Base-by-base conservation (phyloP, 2,113 vertebrate species). In the Callocephalon fimbriatum region DNA sequence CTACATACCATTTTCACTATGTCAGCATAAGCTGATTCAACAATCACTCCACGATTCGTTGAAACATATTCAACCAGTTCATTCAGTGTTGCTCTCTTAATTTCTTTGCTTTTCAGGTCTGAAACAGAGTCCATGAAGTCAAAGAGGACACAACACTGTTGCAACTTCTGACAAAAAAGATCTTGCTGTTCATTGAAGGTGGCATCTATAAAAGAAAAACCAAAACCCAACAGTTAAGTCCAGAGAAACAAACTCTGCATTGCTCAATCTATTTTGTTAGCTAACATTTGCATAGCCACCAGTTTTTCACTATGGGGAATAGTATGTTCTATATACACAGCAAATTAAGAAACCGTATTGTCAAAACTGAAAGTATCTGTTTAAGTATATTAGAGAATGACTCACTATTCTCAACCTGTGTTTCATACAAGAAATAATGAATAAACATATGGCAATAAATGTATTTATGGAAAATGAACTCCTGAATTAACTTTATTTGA, bases 51-150 rank as follows among this genome's bases (percentile, higher is more conserved):
- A 95, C 99, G 98, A 98, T 99, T 99, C 96, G 99, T 99, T 95
- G 99, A 99, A 94, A 99, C 99, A 58, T 99, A 99, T 95, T 99
- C 99, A 97, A 99, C 99, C 80, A 99, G 98, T 98, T 99, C 99
- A 84, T 99, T 99, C 65, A 99, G 98, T 5, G 99, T 99, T 95
- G 99, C 99, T 98, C 99, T 99, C 98, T 99, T 99, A 94, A 99
- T 98, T 98, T 99, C 99, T 98, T 99, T 99, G 98, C 98, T 99
- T 98, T 99, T 99, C 96, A 99, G 98, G 98, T 99, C 99, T 37
- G 98, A 99, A 96, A 99, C 99, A 1, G 99, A 99, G 98, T 99
- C 99, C 96, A 99, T 97, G 98, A 99, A 99, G 98, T 99, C 99
- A 77, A 99, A 99, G 74, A 99, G 98, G 80, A 99, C 86, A 87